Evolutionary conservation across 1,140 invertebrate genomes (phyloP), one percentile per base, ranked within the genome.

Genomic region (Caenorhabditis inopinata): DNA sequence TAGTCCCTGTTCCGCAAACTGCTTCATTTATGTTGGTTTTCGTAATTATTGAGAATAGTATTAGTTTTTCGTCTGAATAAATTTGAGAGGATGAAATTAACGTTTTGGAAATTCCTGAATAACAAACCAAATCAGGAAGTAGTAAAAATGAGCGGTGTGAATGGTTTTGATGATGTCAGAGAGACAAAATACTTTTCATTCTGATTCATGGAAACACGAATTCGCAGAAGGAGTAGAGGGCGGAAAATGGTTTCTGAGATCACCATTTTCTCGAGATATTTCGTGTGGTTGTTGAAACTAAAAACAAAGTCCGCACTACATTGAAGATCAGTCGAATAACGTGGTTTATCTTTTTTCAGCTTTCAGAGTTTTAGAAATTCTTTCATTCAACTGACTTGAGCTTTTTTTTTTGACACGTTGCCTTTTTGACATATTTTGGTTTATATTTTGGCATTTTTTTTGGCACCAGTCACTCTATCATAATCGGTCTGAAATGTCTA

Each of bases 111-210:
- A 38, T 9, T 42, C 32, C 6, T 58, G 51, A 58, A 58, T 42
- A 9, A 68, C n/a, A n/a, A 21, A 7, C 14, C 32, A n/a, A 58
- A 68, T 42, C 29, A 68, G 58, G 58, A 68, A 68, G 58, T 21
- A 68, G 12, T 14, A 42, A 14, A 42, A n/a, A n/a, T n/a, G 27
- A 2, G 7, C 21, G 11, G 58, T 42, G 58, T 68, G 21, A 68
- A 68, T 68, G 58, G 23, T 18, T 18, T 68, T 68, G 58, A 68
- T 68, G 58, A 68, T 68, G 58, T 68, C 29, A 68, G 27, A 47
- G 12, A 23, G 53, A 32, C 53, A 32, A 32, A 18, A 32, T 12
- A 58, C 16, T 32, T 58, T 58, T 32, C 12, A 35, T 9, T 68
- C 32, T 42, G 58, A 68, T 68, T 42, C 58, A 68, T 42, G 58